A percentile compares a stretch with the other conserved stretches of the same genome.
Evolutionary conservation across 2,888 invertebrate species (phyloP).

Genomic region (Luperina nickerlii): DNA sequence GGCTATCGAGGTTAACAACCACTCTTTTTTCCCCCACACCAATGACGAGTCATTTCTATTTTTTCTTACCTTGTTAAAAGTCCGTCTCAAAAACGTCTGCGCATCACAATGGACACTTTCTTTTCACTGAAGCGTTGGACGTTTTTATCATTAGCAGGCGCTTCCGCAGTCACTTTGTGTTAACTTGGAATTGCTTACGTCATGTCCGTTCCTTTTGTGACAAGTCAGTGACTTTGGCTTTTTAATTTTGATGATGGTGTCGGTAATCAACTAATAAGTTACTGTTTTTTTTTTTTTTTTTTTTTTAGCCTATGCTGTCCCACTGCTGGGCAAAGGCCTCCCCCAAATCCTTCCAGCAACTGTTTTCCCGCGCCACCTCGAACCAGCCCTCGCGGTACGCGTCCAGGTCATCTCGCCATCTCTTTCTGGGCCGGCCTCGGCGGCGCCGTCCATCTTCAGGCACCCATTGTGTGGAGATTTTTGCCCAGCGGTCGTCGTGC

Average conservation of each 20-base stretch:
- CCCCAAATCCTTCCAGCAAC: too few species aligned
- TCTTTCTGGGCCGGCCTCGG: too few species aligned
- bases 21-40: not conserved
- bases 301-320: too few species aligned
- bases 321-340: too few species aligned
- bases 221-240: conserved; percentile 43
- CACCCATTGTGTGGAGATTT: too few species aligned
- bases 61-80: conserved; percentile 34
- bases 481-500: too few species aligned
- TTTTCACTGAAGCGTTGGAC: conserved; percentile 37
- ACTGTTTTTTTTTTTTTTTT: too few species aligned
- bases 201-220: conserved; percentile 60
- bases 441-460: too few species aligned
- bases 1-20: not conserved
- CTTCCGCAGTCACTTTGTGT: conserved; percentile 61
- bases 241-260: conserved; percentile 31
- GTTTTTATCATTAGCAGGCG: conserved; percentile 59
- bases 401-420: too few species aligned
- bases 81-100: conserved; percentile 35
- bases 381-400: too few species aligned
- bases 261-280: not conserved
- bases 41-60: conserved; percentile 22
- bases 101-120: conserved; percentile 49
- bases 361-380: too few species aligned
- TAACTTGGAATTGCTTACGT: conserved; percentile 59